A percentile compares a stretch with the other conserved stretches of the same genome.
phyloP scores from a whole-genome alignment of 2,888 invertebrate species.

The Calameuta idolon region DNA sequence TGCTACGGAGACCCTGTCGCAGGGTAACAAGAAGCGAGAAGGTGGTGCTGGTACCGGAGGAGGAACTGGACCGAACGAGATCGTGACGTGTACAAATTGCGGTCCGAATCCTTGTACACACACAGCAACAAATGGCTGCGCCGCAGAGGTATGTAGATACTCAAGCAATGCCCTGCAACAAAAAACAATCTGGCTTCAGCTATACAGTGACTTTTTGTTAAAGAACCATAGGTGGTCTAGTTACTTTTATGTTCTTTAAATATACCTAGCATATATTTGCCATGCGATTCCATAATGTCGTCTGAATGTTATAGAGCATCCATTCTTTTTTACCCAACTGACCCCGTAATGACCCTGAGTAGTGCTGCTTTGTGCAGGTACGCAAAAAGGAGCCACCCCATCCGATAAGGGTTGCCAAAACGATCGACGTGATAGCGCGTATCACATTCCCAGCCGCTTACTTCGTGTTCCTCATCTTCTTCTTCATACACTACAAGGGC shows the following conservation, averaged over 20 bases:
- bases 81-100: constrained; percentile 87
- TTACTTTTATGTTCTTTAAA: background rate
- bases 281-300: background rate
- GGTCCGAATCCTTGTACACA: constrained; percentile 87
- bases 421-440: constrained; percentile 93
- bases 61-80: constrained; percentile 79
- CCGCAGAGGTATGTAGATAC: constrained; percentile 78
- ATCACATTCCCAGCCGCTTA: constrained; percentile 95
- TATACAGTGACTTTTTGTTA: background rate
- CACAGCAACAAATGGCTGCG: constrained; percentile 88
- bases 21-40: constrained; percentile 90
- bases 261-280: background rate
- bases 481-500: constrained; percentile 95
- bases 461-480: constrained; percentile 93
- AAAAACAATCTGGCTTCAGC: background rate
- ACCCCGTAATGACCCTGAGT: constrained; percentile 52
- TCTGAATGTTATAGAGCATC: background rate
- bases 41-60: constrained; percentile 62
- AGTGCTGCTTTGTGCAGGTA: constrained; percentile 87
- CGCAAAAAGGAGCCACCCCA: constrained; percentile 93
- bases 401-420: constrained; percentile 93
- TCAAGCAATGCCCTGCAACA: background rate
- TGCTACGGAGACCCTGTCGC: constrained; percentile 66
- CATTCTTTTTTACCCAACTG: background rate
- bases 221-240: background rate